phyloP scores from a whole-genome alignment of 2,797 vertebrate species.

The Hippoglossus hippoglossus region DNA sequence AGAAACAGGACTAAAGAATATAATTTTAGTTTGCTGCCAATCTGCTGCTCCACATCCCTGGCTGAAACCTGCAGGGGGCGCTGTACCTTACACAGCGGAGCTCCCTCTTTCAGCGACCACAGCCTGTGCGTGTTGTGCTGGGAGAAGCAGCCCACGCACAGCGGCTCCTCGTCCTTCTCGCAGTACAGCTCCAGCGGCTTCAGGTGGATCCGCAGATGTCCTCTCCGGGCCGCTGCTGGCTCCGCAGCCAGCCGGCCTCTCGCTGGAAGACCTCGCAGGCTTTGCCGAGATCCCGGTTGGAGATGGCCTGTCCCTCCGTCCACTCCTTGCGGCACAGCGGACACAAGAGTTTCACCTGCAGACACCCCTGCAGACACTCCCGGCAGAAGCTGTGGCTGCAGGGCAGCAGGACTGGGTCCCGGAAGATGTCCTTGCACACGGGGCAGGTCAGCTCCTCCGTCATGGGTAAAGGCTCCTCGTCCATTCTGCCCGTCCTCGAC shows the following conservation, averaged over 20 bases:
- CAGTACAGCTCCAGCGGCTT: slow-evolving; percentile 80
- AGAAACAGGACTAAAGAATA: too few relatives aligned
- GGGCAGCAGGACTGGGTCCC: slow-evolving; percentile 83
- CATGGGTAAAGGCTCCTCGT: slow-evolving; percentile 51
- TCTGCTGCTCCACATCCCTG: neutral
- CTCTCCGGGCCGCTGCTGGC: neutral
- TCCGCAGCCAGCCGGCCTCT: slow-evolving; percentile 22
- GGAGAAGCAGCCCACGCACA: slow-evolving; percentile 81
- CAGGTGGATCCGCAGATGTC: slow-evolving; percentile 75
- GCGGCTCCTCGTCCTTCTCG: slow-evolving; percentile 79
- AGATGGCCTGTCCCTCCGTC: slow-evolving; percentile 40
- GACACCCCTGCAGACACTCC: slow-evolving; percentile 73
- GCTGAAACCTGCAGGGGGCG: too few relatives aligned
- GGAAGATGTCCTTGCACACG: slow-evolving; percentile 84
- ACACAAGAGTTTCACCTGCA: slow-evolving; percentile 52
- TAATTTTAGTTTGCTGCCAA: too few relatives aligned
- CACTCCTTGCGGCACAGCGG: slow-evolving; percentile 71
- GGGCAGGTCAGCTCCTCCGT: slow-evolving; percentile 85
- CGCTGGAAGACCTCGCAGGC: slow-evolving; percentile 72
- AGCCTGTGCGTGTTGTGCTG: slow-evolving; percentile 76
- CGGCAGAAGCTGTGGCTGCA: slow-evolving; percentile 90
- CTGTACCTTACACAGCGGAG: slow-evolving; percentile 66
- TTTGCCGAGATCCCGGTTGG: slow-evolving; percentile 72
- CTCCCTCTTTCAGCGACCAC: slow-evolving; percentile 48
- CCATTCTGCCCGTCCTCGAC: slow-evolving; percentile 32